Conservation (phyloP, 2,797 vertebrate species). For the Siniperca obscura region DNA sequence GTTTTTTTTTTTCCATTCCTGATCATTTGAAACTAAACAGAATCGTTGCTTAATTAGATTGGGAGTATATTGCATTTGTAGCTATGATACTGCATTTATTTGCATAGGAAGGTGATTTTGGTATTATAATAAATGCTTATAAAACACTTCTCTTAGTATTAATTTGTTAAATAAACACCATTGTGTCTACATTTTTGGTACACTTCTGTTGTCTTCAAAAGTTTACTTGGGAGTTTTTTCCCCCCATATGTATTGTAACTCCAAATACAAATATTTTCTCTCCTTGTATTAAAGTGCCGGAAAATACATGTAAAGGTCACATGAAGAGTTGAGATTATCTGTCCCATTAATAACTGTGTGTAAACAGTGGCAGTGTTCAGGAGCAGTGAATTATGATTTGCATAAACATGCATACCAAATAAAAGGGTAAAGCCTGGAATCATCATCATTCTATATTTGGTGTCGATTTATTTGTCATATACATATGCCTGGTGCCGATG, state of each 20-base stretch:
- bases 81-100: constrained; percentile 14
- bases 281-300: background rate
- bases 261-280: constrained; percentile 5
- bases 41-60: constrained; percentile 10
- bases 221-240: background rate
- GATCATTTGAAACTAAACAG: constrained; percentile 2
- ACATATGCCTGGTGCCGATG: background rate
- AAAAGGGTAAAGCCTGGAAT: constrained; percentile 3
- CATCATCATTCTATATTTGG: background rate
- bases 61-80: constrained; percentile 14
- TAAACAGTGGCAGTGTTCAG: background rate
- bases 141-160: background rate
- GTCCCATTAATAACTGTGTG: constrained; percentile 5
- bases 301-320: background rate
- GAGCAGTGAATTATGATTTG: constrained; percentile 15
- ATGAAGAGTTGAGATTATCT: background rate
- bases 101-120: background rate
- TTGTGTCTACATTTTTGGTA: background rate
- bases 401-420: constrained; percentile 28
- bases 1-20: background rate
- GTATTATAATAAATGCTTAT: constrained; percentile 5
- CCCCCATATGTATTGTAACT: background rate
- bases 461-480: background rate
- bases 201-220: background rate
- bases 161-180: background rate